Base-by-base conservation (phyloP, 2,797 vertebrate species). In the Helicolenus hilgendorfi region DNA sequence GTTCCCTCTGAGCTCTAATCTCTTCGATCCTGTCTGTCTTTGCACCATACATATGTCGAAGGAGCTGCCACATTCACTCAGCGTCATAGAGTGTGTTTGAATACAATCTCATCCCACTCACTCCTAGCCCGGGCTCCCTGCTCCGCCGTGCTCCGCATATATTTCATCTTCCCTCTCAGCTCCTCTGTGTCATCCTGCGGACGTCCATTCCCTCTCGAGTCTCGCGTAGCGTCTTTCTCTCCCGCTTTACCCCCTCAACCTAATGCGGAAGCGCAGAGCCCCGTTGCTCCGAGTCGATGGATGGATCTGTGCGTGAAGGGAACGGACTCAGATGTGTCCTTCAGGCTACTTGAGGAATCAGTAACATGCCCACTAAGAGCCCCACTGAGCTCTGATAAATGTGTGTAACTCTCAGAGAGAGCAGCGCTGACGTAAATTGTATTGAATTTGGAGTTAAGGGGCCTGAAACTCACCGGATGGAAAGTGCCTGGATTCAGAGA, bases 311-410 rank as follows among this genome's bases (percentile, higher is more conserved):
- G 71, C 3, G 10, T 14, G 31, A 27, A 49, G 85, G 70, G 77
- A 70, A 56, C 18, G 1, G 76, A 67, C 79, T 80, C 4, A n/a
- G 53, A 84, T 85, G 76, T 95, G 93, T 92, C 95, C 89, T 88
- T 85, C 81, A 68, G 83, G 77, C 69, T 81, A 45, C 81, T 87
- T 83, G 72, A 81, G 64, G 84, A 93, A 92, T 95, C 89, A 84
- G 84, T 64, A 78, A 71, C 75, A 77, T 69, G 38, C 77, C 41
- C 20, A 36, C 62, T 41, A 13, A 89, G 72, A 79, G 62, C 35
- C 89, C 84, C 77, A 41, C 83, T 82, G 93, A 84, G 81, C 83
- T 77, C 83, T 86, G 81, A 84, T 86, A 79, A 92, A 95, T 85
- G 83, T 85, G 60, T 88, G 70, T 64, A 80, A 60, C 72, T 85